phyloP scores from a whole-genome alignment of 2,888 invertebrate genomes.

The Protophormia terraenovae region DNA sequence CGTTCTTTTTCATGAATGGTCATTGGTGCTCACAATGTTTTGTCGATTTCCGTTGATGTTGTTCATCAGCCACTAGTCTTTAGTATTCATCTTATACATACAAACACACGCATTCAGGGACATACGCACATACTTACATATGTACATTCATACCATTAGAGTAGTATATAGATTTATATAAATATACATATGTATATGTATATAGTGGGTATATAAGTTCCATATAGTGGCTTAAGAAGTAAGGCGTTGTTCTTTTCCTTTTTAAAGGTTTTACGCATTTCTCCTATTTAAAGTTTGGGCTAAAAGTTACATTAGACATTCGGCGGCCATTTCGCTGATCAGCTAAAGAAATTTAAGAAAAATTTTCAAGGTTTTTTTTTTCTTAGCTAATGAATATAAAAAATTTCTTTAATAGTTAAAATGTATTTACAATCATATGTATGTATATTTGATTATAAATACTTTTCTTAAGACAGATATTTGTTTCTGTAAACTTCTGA shows the following conservation, averaged over 20 bases:
- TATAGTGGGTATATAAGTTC: constrained; percentile 5
- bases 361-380: too few relatives aligned
- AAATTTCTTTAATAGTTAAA: too few relatives aligned
- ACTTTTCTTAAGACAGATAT: too few relatives aligned
- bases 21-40: constrained; percentile 66
- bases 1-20: constrained; percentile 59
- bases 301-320: not conserved
- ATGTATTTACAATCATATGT: too few relatives aligned
- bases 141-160: not conserved
- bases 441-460: too few relatives aligned
- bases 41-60: constrained; percentile 67
- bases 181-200: too few relatives aligned
- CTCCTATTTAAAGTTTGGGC: constrained; percentile 28
- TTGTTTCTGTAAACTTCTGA: too few relatives aligned
- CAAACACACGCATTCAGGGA: constrained; percentile 5
- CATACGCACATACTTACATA: not conserved
- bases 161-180: too few relatives aligned
- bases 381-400: too few relatives aligned
- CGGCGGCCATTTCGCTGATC: constrained; percentile 41
- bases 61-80: constrained; percentile 57
- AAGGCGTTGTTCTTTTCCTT: constrained; percentile 59
- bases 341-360: not conserved
- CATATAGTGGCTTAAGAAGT: constrained; percentile 42
- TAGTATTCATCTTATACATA: constrained; percentile 27
- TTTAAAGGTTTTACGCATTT: constrained; percentile 48